A percentile compares a stretch with the other conserved stretches of the same genome.
Evolutionary conservation across 2,888 invertebrate genomes (phyloP).

Genomic region (Altica lythri): DNA sequence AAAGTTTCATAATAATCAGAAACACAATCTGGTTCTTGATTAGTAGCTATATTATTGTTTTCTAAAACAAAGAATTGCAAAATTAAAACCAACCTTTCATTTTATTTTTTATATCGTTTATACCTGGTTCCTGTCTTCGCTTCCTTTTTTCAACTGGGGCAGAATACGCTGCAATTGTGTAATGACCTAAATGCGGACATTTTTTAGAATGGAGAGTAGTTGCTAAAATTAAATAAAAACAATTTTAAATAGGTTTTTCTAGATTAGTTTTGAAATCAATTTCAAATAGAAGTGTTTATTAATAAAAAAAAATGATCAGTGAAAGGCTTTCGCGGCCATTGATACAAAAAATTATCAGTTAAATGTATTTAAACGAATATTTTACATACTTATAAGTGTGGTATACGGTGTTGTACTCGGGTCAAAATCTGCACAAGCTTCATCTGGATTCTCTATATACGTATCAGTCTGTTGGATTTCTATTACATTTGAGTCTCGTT

Average conservation of each 20-base stretch:
- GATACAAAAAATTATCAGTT: too few species aligned
- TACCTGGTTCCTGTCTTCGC: constrained; percentile 59
- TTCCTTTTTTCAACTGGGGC: constrained; percentile 53
- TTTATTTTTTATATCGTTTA: too few species aligned
- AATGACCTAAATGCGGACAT: constrained; percentile 73
- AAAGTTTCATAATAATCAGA: constrained; percentile 62
- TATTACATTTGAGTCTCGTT: constrained; percentile 71
- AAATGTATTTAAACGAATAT: too few species aligned
- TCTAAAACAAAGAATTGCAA: constrained; percentile 31
- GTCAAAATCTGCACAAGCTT: constrained; percentile 67
- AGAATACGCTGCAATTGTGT: constrained; percentile 57
- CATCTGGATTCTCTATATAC: constrained; percentile 65
- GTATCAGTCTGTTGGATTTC: constrained; percentile 70
- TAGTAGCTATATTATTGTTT: constrained; percentile 34
- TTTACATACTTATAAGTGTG: constrained; percentile 68
- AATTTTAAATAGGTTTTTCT: too few species aligned
- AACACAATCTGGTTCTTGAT: constrained; percentile 57
- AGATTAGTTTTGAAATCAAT: too few species aligned
- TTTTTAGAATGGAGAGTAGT: constrained; percentile 65
- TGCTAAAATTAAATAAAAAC: constrained; percentile 60
- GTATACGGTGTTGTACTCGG: constrained; percentile 62
- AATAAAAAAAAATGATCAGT: too few species aligned
- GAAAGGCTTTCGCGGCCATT: too few species aligned
- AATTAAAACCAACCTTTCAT: too few species aligned
- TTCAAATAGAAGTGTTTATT: too few species aligned